Evolutionary conservation across 2,888 invertebrate genomes (phyloP).

Genomic region (Cephonodes hylas): DNA sequence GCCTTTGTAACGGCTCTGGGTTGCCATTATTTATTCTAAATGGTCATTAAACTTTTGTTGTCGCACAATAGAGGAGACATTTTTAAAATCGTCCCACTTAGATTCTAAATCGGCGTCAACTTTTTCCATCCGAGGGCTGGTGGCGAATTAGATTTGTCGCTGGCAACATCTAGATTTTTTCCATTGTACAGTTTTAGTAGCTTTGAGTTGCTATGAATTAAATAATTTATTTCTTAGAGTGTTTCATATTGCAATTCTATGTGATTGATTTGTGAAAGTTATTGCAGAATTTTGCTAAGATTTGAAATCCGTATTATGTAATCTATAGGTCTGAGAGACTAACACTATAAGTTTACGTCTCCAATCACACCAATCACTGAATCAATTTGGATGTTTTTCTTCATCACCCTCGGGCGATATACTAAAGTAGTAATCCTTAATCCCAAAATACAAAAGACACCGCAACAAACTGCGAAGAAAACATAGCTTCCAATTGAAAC

Average conservation of each 20-base stretch:
- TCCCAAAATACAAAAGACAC: too few relatives aligned
- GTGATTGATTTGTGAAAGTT: too few relatives aligned
- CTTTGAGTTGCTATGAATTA: not conserved
- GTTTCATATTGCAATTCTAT: not conserved
- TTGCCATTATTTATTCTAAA: slow-evolving; percentile 13
- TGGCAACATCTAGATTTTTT: not conserved
- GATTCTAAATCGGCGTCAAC: not conserved
- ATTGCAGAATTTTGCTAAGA: too few relatives aligned
- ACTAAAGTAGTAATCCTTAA: too few relatives aligned
- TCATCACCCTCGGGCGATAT: too few relatives aligned
- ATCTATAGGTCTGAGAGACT: too few relatives aligned
- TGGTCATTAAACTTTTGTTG: slow-evolving; percentile 8
- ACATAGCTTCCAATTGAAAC: too few relatives aligned
- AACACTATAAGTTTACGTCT: too few relatives aligned
- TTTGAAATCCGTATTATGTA: too few relatives aligned
- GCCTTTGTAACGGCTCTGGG: not conserved
- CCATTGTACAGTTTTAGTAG: not conserved
- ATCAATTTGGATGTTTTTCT: too few relatives aligned
- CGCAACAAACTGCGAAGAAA: too few relatives aligned
- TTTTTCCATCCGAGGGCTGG: not conserved
- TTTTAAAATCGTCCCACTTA: slow-evolving; percentile 6
- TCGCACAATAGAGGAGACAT: not conserved
- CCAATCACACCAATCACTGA: too few relatives aligned
- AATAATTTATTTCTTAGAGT: not conserved
- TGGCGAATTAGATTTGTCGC: not conserved